Evolutionary conservation across 2,113 vertebrate genomes (phyloP).

Genomic region (Danio rerio): DNA sequence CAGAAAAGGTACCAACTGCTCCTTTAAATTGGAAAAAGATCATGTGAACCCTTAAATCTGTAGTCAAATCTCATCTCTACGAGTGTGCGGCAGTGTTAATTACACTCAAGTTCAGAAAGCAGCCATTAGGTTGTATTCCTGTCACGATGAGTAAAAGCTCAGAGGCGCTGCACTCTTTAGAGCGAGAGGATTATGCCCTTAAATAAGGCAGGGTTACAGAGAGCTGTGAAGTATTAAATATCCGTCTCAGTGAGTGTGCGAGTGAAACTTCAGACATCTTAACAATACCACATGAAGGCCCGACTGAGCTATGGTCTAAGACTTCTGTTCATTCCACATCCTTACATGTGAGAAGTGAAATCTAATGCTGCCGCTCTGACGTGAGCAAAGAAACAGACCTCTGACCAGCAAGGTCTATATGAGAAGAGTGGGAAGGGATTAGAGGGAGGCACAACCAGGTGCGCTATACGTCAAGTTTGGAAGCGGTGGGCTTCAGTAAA

Average conservation of each 20-base stretch:
- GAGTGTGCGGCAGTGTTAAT: slow-evolving; percentile 5
- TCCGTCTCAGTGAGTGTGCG: background rate
- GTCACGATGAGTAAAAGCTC: slow-evolving; percentile 30
- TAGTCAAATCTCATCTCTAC: background rate
- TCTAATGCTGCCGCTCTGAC: slow-evolving; percentile 4
- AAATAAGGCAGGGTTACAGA: slow-evolving; percentile 32
- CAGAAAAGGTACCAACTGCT: background rate
- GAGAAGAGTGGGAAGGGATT: slow-evolving; percentile 49
- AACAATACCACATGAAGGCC: slow-evolving; percentile 38
- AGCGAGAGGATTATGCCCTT: slow-evolving; percentile 23
- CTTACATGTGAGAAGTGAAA: slow-evolving; percentile 31
- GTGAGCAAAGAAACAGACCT: background rate
- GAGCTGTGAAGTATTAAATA: slow-evolving; percentile 39
- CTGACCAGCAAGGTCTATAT: slow-evolving; percentile 17
- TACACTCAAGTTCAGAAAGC: slow-evolving; percentile 34
- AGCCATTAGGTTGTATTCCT: slow-evolving; percentile 30
- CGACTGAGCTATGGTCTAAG: background rate
- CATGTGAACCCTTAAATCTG: background rate
- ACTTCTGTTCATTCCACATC: slow-evolving; percentile 8
- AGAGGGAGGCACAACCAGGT: slow-evolving; percentile 36
- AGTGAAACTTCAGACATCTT: slow-evolving; percentile 43
- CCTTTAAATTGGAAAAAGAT: slow-evolving; percentile 8
- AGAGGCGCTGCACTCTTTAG: background rate
- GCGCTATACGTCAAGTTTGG: slow-evolving; percentile 41
- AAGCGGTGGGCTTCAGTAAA: slow-evolving; percentile 45